A percentile compares a stretch with the other conserved stretches of the same genome.
Evolutionary conservation across 2,797 vertebrate genomes (phyloP).

Genomic region (Peromyscus eremicus): DNA sequence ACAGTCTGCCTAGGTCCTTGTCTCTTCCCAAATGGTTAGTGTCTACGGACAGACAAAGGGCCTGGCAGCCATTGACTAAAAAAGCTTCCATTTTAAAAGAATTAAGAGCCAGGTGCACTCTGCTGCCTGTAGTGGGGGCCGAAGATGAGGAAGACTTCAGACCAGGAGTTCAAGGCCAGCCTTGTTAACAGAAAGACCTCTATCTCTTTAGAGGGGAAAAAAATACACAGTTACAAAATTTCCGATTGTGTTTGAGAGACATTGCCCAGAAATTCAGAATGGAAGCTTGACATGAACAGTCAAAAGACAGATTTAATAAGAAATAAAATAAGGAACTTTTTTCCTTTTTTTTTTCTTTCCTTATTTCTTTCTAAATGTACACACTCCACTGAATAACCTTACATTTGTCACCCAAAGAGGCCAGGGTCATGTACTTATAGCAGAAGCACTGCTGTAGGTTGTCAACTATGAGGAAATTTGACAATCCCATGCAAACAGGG

Average conservation of each 20-base stretch:
- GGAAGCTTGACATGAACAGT: background rate
- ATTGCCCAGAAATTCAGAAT: constrained; percentile 24
- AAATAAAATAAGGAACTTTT: background rate
- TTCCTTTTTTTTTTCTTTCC: background rate
- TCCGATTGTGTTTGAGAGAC: constrained; percentile 13
- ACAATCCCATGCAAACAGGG: background rate
- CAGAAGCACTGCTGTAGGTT: background rate
- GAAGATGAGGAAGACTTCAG: background rate
- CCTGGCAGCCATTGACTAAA: background rate
- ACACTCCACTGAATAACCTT: background rate
- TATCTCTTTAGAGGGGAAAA: background rate
- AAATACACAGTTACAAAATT: background rate
- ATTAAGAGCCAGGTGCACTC: background rate
- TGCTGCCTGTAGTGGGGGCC: background rate
- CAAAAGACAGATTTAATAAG: constrained; percentile 16
- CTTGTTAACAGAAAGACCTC: background rate
- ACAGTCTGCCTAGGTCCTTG: constrained; percentile 4
- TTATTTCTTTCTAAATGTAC: background rate
- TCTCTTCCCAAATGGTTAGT: background rate
- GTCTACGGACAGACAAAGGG: background rate
- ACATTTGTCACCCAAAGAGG: background rate
- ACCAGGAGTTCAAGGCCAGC: background rate
- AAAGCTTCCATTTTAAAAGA: background rate
- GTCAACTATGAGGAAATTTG: background rate
- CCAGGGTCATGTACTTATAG: background rate